These are phyloP conservation scores for Xestia sexstrigata DNA, from an alignment of 2,888 invertebrate species.

Conservation along the genomic window DNA sequence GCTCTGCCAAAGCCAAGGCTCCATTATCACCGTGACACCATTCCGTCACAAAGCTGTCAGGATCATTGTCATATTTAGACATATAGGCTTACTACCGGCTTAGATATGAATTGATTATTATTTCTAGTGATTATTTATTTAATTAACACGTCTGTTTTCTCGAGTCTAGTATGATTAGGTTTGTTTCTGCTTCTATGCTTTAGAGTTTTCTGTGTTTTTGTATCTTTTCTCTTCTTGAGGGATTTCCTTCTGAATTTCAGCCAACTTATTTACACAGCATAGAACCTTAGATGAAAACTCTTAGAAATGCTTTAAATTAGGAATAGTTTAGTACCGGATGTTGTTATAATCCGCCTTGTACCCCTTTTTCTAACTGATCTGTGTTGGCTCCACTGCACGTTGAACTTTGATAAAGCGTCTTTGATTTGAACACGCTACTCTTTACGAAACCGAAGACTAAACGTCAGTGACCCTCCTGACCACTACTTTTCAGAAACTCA, in stretches of 20 bases:
- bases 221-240: not conserved
- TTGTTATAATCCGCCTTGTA: not conserved
- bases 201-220: not conserved
- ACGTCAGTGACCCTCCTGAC: not conserved
- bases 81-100: slow-evolving; percentile 1
- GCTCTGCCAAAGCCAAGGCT: slow-evolving; percentile 45
- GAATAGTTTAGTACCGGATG: not conserved
- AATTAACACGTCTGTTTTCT: not conserved
- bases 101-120: not conserved
- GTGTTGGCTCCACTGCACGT: not conserved
- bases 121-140: not conserved
- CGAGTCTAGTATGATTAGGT: not conserved
- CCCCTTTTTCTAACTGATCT: not conserved
- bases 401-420: not conserved
- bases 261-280: not conserved
- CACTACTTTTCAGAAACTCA: not conserved
- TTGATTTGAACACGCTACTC: not conserved
- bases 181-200: not conserved
- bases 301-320: not conserved
- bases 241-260: not conserved
- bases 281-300: not conserved
- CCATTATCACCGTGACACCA: slow-evolving; percentile 36
- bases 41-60: slow-evolving; percentile 34
- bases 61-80: slow-evolving; percentile 28
- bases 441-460: not conserved